Evolutionary conservation across 2,113 vertebrate species (phyloP), one percentile per base, ranked within the genome.

Genomic region (Gasterosteus aculeatus): DNA sequence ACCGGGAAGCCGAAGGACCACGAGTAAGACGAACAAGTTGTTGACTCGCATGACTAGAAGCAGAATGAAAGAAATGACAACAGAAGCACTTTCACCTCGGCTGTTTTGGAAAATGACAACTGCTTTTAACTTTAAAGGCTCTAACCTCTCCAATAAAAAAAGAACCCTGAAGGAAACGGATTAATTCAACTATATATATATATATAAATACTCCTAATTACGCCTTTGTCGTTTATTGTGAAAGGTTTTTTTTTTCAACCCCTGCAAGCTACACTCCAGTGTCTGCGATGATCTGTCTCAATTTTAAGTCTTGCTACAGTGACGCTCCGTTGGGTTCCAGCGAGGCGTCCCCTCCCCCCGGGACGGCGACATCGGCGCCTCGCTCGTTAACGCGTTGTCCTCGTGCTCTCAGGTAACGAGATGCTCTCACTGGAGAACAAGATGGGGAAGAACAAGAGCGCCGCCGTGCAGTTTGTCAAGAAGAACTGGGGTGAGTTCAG

Each of bases 391-490:
- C 26, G 0, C 35, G 0, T 10, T 0, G 46, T 78, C 8, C 9
- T 22, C 51, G 11, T 84, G 19, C 35, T 71, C 89, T 89, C 92
- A 99, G 98, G 88, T 66, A 96, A 95, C 41, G 91, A 97, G 19
- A 91, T 96, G 89, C 95, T 98, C 53, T 99, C 97, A 3, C 82
- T 98, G 49, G 83, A 93, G 62, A 96, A 95, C 62, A 99, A 99
- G 93, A 96, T 72, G 38, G 87, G 75, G 4, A 44, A 7, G 0
- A 83, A 93, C 16, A 96, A 97, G 91, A 93, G 94, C 56, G 94
- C 96, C 1, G 96, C 98, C 0, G 92, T 94, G 76, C 92, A 95
- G 75, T 99, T 99, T 90, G 87, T 94, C 22, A 95, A 94, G 83
- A 92, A 92, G 35, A 79, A 92, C 38, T 97, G 95, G 96, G 96